These are phyloP conservation scores for Horisme vitalbata DNA, from an alignment of 2,888 invertebrate genomes.

Conservation along the genomic window DNA sequence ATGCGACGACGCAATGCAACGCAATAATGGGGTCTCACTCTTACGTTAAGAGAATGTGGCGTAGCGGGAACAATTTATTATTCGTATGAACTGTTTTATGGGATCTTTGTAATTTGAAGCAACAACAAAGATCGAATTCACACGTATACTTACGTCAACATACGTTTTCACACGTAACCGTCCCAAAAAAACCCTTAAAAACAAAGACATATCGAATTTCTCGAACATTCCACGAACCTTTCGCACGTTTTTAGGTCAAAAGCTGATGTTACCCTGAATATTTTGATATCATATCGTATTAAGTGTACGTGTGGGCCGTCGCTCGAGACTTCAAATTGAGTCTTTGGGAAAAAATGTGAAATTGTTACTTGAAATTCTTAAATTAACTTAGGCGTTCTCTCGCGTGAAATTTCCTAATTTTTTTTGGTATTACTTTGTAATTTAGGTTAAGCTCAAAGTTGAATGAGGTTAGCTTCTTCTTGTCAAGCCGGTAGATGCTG, in stretches of 20 bases:
- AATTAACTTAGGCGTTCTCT: constrained; percentile 16
- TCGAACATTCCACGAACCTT: constrained; percentile 14
- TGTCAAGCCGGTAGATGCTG: too few relatives aligned
- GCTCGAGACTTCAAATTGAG: constrained; percentile 21
- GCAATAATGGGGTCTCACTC: too few relatives aligned
- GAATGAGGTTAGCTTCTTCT: too few relatives aligned
- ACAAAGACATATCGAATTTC: neutral
- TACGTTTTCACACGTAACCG: neutral
- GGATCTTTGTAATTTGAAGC: too few relatives aligned
- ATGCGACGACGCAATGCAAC: too few relatives aligned
- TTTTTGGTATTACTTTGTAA: constrained; percentile 10
- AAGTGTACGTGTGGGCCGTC: constrained; percentile 21
- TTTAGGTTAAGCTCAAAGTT: constrained; percentile 6
- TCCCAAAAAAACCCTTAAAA: neutral
- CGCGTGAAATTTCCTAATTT: constrained; percentile 3
- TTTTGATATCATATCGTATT: constrained; percentile 25
- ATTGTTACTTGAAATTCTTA: constrained; percentile 29
- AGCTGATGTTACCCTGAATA: constrained; percentile 12
- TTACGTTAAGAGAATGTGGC: too few relatives aligned
- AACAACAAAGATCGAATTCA: too few relatives aligned
- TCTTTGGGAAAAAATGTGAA: constrained; percentile 18
- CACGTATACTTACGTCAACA: neutral
- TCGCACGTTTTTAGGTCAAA: constrained; percentile 28
- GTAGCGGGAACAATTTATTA: too few relatives aligned
- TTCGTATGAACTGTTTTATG: too few relatives aligned